Conservation (phyloP, 2,888 invertebrate species). For the Xestia xanthographa region DNA sequence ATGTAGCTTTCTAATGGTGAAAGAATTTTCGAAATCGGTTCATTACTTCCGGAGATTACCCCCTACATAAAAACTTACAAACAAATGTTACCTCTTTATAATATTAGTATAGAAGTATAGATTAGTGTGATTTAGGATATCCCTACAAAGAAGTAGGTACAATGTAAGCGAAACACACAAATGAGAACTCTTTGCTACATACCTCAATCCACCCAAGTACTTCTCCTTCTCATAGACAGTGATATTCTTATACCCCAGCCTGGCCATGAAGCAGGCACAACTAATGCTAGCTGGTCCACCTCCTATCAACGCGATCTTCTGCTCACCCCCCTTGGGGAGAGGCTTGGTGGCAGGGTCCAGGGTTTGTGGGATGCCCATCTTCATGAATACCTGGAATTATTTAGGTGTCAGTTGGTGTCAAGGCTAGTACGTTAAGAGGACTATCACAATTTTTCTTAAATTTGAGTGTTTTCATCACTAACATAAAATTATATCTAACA, state of each 20-base stretch:
- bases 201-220: conserved; percentile 97
- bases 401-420: background rate
- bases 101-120: too few relatives aligned
- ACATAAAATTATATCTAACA: too few relatives aligned
- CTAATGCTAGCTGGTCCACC: conserved; percentile 99
- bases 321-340: conserved; percentile 89
- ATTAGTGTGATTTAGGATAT: background rate
- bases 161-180: background rate
- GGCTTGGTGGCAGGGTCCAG: conserved; percentile 93
- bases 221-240: conserved; percentile 97
- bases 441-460: too few relatives aligned
- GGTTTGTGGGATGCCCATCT: conserved; percentile 97
- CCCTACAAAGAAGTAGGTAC: background rate
- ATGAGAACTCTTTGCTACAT: conserved; percentile 40
- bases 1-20: too few relatives aligned
- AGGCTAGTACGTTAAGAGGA: background rate
- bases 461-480: too few relatives aligned
- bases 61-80: too few relatives aligned
- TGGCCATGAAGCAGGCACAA: conserved; percentile 98
- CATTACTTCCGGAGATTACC: too few relatives aligned
- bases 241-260: conserved; percentile 97
- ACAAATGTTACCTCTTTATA: too few relatives aligned
- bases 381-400: conserved; percentile 94
- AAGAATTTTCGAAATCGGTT: too few relatives aligned
- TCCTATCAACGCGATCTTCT: conserved; percentile 96